Base-by-base conservation (phyloP, 2,797 vertebrate genomes). In the Erpetoichthys calabaricus region DNA sequence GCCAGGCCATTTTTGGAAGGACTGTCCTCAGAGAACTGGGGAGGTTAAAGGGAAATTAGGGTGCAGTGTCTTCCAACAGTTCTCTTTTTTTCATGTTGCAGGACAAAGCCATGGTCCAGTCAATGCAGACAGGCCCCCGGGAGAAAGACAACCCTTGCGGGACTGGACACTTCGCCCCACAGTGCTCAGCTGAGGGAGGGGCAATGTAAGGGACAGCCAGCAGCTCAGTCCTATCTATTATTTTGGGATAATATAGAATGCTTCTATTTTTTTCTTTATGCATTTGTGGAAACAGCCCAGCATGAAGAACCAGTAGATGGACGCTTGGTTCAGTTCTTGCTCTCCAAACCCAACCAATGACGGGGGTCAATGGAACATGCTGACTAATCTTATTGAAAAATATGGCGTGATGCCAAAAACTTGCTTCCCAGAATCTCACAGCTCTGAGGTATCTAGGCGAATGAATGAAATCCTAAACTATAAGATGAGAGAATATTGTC, bases 241-340 rank as follows among this genome's bases (percentile, higher is more conserved):
- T 98, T 96, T 81, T 99, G 96, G 96, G 96, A 99, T 73, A 99
- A 99, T 92, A 74, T 98, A 2, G 96, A 99, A 64, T 91, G 94
- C 43, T 95, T 92, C 74, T 91, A 91, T 70, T 99, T 92, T 75
- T 95, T 89, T 61, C 82, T 99, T 62, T 89, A 93, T 45, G 90
- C 90, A 45, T 98, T 82, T 64, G 84, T 97, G 76, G 92, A 97
- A 68, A 94, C 90, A 0, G 95, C 94, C 57, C 88, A 89, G 69
- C 83, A 85, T 63, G 89, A 94, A 46, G 92, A 98, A 69, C 86
- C 89, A 0, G 87, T 96, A 57, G 94, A 97, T 45, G 91, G 95
- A 25, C 86, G 96, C 7, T 80, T 99, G 64, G 72, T 92, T 46
- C 96, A 99, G 62, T 98, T 89, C 72, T 78, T 99, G 66, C 90